These are phyloP conservation scores for Venturia canescens DNA, from an alignment of 1,140 invertebrate species.

Conservation along the genomic window DNA sequence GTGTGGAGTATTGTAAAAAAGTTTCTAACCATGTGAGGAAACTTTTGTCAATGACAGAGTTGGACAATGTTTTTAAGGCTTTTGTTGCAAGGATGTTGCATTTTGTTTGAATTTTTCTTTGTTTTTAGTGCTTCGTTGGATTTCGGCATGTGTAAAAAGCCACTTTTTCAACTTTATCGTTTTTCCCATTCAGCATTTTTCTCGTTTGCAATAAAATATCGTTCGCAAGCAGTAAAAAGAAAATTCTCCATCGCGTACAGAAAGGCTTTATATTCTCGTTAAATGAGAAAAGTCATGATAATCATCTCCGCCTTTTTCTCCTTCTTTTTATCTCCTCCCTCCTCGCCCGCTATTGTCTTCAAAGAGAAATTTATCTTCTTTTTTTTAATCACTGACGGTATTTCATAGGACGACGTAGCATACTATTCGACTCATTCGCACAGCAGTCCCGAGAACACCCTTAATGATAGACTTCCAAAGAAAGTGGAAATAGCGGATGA, in stretches of 20 bases:
- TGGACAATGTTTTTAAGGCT: no score
- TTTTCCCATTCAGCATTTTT: neutral
- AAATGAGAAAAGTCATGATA: slow-evolving; percentile 38
- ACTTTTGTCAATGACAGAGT: no score
- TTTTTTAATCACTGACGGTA: neutral
- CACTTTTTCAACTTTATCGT: neutral
- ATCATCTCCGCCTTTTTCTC: neutral
- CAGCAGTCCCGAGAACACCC: neutral
- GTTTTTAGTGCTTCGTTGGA: no score
- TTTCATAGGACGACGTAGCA: neutral
- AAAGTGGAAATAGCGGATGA: neutral
- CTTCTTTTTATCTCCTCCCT: neutral
- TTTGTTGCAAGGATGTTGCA: no score
- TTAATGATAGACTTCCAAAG: neutral
- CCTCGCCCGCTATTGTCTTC: slow-evolving; percentile 25
- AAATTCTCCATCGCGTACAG: neutral
- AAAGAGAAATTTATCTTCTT: slow-evolving; percentile 18
- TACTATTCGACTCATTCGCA: neutral
- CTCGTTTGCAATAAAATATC: neutral
- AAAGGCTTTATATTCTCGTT: slow-evolving; percentile 27
- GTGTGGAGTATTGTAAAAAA: no score
- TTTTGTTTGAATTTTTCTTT: no score
- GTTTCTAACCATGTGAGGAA: no score
- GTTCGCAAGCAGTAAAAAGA: neutral
- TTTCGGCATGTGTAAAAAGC: neutral